Evolutionary conservation across 2,797 vertebrate genomes (phyloP).

Genomic region (Pelobates cultripes): DNA sequence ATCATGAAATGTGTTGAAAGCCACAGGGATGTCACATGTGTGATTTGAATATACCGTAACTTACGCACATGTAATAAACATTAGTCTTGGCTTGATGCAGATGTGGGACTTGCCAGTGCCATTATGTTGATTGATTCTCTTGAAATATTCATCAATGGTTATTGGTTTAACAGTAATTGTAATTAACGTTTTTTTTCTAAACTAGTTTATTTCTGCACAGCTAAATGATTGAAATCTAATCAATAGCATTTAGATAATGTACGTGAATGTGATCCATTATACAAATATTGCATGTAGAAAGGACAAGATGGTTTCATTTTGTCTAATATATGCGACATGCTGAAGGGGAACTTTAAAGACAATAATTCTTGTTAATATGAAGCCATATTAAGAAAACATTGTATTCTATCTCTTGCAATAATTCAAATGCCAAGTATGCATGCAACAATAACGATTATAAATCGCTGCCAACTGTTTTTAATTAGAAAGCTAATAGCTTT

Average conservation of each 20-base stretch:
- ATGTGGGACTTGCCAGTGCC: conserved; percentile 6
- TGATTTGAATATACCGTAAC: background rate
- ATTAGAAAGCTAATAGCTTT: background rate
- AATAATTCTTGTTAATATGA: background rate
- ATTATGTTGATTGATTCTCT: conserved; percentile 10
- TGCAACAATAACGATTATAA: background rate
- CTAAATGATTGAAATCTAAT: conserved; percentile 20
- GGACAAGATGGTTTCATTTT: background rate
- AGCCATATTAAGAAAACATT: background rate
- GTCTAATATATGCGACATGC: background rate
- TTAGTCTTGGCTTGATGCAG: background rate
- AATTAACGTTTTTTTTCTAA: conserved; percentile 28
- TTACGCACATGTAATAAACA: background rate
- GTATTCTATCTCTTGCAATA: background rate
- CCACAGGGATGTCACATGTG: background rate
- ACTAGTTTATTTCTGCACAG: background rate
- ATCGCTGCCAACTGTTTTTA: background rate
- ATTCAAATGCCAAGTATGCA: background rate
- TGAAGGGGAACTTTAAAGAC: background rate
- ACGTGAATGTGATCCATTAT: conserved; percentile 1
- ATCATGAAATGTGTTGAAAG: background rate
- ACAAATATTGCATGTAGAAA: background rate
- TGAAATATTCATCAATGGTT: conserved; percentile 22
- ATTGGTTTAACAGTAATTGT: conserved; percentile 27
- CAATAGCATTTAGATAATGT: conserved; percentile 4